Conservation (phyloP, 2,888 invertebrate species). For the Netelia inedita region DNA sequence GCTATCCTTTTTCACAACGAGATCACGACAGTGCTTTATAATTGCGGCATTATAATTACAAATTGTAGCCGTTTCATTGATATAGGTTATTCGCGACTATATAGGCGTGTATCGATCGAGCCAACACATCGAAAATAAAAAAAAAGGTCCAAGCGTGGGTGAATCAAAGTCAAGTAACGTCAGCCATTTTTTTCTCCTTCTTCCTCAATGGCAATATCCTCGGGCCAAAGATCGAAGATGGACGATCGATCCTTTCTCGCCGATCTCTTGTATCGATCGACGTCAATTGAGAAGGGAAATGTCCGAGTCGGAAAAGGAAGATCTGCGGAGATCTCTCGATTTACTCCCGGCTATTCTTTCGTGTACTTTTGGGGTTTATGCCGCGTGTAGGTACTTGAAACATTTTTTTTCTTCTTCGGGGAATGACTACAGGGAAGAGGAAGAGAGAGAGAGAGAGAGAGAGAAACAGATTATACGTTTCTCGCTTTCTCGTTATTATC, state of each 20-base stretch:
- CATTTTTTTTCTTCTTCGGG: not conserved
- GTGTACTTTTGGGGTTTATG: slow-evolving; percentile 60
- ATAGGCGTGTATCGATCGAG: not conserved
- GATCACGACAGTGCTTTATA: slow-evolving; percentile 82
- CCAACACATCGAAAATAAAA: not conserved
- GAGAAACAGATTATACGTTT: slow-evolving; percentile 19
- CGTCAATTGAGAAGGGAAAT: slow-evolving; percentile 20
- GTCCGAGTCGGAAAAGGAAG: not conserved
- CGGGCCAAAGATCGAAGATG: slow-evolving; percentile 22
- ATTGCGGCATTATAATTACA: slow-evolving; percentile 85
- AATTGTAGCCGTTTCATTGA: slow-evolving; percentile 74
- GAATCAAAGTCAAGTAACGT: not conserved
- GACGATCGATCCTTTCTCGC: slow-evolving; percentile 18
- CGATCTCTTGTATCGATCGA: slow-evolving; percentile 12
- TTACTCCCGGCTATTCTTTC: slow-evolving; percentile 31
- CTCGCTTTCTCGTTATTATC: not conserved
- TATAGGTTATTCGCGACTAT: slow-evolving; percentile 55
- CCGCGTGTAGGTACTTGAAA: slow-evolving; percentile 43
- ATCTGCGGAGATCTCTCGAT: slow-evolving; percentile 14
- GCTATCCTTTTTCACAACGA: slow-evolving; percentile 73
- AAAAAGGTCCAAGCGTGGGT: slow-evolving; percentile 4
- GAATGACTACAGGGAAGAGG: not conserved
- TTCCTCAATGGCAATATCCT: not conserved
- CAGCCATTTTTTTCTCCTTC: not conserved
- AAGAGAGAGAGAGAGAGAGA: slow-evolving; percentile 5